Evolutionary conservation across 2,113 vertebrate genomes (phyloP).

Genomic region (Ondatra zibethicus): DNA sequence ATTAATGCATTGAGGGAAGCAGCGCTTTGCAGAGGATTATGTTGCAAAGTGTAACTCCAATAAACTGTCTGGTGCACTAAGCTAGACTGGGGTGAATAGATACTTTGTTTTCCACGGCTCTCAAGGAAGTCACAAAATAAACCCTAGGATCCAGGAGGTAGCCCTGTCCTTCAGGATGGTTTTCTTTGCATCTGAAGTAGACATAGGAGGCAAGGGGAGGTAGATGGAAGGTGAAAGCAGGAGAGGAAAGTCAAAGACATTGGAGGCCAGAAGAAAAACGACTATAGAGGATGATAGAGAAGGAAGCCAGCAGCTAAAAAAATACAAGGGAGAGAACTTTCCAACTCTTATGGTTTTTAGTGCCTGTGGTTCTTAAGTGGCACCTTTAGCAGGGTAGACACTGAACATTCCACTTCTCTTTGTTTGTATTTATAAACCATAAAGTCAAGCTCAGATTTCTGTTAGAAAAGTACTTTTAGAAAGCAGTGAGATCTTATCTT

Average conservation of each 20-base stretch:
- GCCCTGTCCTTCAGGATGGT: accelerated
- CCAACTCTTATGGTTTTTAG: neutral
- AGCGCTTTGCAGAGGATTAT: accelerated
- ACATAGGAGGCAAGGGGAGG: neutral
- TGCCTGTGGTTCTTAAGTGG: neutral
- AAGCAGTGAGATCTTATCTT: slow-evolving; percentile 80
- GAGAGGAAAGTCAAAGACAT: neutral
- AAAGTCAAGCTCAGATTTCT: slow-evolving; percentile 68
- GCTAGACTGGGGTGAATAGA: neutral
- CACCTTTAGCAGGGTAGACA: slow-evolving; percentile 17
- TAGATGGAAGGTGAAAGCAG: neutral
- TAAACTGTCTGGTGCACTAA: neutral
- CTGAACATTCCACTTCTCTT: slow-evolving; percentile 38
- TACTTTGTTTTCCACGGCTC: too few relatives aligned
- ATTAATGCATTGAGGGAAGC: neutral
- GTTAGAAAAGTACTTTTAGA: slow-evolving; percentile 69
- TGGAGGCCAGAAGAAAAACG: neutral
- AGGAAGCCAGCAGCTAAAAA: neutral
- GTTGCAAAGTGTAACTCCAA: neutral
- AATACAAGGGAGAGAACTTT: neutral
- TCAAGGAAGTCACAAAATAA: neutral
- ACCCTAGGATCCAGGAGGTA: neutral
- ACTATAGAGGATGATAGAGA: neutral
- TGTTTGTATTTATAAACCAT: slow-evolving; percentile 70
- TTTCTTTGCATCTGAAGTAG: neutral